Base-by-base conservation (phyloP, 2,888 invertebrate species). In the Chalcis sispes region DNA sequence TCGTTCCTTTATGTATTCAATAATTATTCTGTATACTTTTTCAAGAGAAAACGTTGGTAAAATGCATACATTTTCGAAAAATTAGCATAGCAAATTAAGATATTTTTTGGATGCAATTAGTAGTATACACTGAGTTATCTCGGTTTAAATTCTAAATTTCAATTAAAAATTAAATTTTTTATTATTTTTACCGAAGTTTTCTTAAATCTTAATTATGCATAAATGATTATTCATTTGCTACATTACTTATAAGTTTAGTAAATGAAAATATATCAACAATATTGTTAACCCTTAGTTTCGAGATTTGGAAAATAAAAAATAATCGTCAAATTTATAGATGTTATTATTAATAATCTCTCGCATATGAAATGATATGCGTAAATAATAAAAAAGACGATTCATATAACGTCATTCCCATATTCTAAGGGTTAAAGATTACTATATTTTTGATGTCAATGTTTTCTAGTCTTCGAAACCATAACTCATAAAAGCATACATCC, bases 1-100 rank as follows among this genome's bases (percentile, higher is more conserved):
- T 78, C 79, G 82, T 83, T 84, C 81, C 80, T 81, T 77, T 75
- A 78, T 81, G 79, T 80, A 81, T 81, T 78, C n/a, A n/a, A n/a
- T 70, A 61, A 80, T 67, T 79, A 80, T 81, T 81, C 73, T 70
- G 62, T 79, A 79, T 82, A 85, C 80, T 81, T 84, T 81, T 71
- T 79, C 72, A 75, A 56, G 69, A 56, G 40, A 69, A 74, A 74
- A 62, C 48, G 36, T 67, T 59, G 71, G 58, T 59, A 50, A 59
- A 67, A 56, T 67, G 29, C 15, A 20, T 18, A 48, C 2, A 8
- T 3, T 13, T 42, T 42, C 15, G 13, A 50, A 23, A 7, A 50
- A 46, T 46, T 46, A 1, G 10, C 4, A n/a, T n/a, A n/a, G n/a
- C n/a, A n/a, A n/a, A n/a, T n/a, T n/a, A n/a, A n/a, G n/a, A n/a